phyloP scores from a whole-genome alignment of 2,888 invertebrate genomes.

The Hartigia nigra region DNA sequence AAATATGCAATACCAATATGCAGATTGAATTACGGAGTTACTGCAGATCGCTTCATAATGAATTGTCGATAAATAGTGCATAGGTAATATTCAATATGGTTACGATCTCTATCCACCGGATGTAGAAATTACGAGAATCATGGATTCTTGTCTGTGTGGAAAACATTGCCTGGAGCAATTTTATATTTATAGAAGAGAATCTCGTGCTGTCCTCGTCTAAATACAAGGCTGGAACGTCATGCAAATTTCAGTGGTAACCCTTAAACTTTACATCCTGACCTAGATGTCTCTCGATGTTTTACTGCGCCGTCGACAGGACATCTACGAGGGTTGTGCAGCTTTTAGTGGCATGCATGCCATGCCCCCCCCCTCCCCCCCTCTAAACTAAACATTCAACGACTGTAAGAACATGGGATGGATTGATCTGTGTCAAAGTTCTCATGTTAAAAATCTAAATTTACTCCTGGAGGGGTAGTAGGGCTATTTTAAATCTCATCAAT shows the following conservation, averaged over 20 bases:
- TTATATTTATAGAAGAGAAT: not conserved
- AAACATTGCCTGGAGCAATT: not conserved
- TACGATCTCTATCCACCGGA: not conserved
- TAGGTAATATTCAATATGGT: not conserved
- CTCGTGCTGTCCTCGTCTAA: constrained; percentile 2
- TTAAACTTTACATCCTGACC: constrained; percentile 50
- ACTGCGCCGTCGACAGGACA: constrained; percentile 15
- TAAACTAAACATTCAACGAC: not conserved
- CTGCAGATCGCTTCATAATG: not conserved
- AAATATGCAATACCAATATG: not conserved
- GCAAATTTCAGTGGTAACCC: constrained; percentile 48
- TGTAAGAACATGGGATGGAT: not conserved
- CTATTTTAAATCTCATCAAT: not conserved
- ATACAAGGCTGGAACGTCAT: constrained; percentile 31
- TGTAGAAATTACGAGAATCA: not conserved
- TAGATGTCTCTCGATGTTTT: constrained; percentile 41
- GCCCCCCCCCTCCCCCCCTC: not conserved
- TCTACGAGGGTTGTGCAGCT: not conserved
- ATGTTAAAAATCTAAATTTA: not conserved
- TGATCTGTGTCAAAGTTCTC: not conserved
- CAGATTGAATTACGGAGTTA: not conserved
- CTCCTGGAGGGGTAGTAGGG: not conserved
- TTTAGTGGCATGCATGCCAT: not conserved
- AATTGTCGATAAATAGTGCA: not conserved
- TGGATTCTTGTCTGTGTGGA: not conserved